Conservation (phyloP, 2,797 vertebrate genomes). For the Falco naumanni region DNA sequence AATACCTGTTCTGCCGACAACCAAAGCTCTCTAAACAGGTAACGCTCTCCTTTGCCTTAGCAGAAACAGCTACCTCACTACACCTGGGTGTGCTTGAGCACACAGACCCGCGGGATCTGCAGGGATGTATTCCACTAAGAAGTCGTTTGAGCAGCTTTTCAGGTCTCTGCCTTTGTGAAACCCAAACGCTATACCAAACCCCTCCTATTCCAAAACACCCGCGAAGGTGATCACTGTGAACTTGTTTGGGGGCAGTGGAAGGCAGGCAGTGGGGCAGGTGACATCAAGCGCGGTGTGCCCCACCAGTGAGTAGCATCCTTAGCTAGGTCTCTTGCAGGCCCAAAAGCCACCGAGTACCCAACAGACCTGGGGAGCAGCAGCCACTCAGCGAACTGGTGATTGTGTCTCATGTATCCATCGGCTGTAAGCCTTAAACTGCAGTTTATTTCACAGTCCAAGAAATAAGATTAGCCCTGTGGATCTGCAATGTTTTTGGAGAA, state of each 20-base stretch:
- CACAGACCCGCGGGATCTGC: background rate
- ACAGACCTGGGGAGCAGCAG: background rate
- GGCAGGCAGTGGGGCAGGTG: background rate
- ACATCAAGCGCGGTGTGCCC: background rate
- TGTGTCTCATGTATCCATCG: background rate
- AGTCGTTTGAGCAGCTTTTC: background rate
- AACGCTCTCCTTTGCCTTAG: background rate
- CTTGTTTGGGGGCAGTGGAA: accelerated
- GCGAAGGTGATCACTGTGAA: background rate
- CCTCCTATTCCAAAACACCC: background rate
- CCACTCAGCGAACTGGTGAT: background rate
- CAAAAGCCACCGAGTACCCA: background rate
- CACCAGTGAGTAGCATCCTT: background rate
- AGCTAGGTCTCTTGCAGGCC: background rate
- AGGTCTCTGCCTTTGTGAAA: background rate
- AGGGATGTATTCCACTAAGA: background rate
- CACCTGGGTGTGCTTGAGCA: background rate
- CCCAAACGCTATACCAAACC: background rate
- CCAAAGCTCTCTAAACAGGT: background rate
- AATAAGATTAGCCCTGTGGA: constrained; percentile 8
- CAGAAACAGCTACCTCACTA: constrained; percentile 19
- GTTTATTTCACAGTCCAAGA: constrained; percentile 8
- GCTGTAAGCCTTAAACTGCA: background rate
- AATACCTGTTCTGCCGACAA: background rate
- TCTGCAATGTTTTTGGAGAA: background rate